A percentile compares a stretch with the other conserved stretches of the same genome.
These are phyloP conservation scores for Todiramphus saurophagus DNA, from an alignment of 2,113 vertebrate species.

Conservation along the genomic window DNA sequence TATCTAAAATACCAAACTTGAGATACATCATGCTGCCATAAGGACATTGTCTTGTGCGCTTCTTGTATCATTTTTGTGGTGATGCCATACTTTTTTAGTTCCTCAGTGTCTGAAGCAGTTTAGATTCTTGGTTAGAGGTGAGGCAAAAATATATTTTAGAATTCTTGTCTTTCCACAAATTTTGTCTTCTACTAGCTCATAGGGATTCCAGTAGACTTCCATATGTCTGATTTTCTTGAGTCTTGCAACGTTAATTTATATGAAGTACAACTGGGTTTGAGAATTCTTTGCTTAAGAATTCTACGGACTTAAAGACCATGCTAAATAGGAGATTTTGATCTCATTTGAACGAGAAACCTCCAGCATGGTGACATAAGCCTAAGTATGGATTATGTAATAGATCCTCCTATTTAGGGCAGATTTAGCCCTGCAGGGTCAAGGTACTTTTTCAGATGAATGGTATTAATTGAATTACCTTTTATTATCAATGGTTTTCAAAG, in stretches of 20 bases:
- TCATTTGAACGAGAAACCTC: slow-evolving; percentile 15
- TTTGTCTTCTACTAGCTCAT: neutral
- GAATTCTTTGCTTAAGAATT: slow-evolving; percentile 2
- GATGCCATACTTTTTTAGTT: neutral
- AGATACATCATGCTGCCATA: neutral
- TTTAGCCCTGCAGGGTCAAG: slow-evolving; percentile 7
- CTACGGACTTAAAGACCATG: neutral
- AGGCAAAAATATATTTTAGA: neutral
- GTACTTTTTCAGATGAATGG: neutral
- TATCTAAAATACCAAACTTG: neutral
- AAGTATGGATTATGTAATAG: slow-evolving; percentile 44
- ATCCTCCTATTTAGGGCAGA: slow-evolving; percentile 18
- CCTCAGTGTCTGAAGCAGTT: neutral
- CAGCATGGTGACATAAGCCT: neutral
- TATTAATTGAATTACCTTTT: neutral
- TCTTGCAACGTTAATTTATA: neutral
- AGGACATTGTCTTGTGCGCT: neutral
- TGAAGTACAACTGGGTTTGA: neutral
- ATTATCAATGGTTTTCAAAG: neutral
- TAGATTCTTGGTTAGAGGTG: neutral
- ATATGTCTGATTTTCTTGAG: neutral
- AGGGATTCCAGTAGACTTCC: neutral
- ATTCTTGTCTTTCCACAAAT: neutral
- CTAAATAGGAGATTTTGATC: slow-evolving; percentile 20
- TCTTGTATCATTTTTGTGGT: neutral